Percentiles rank a stretch among this genome's conserved stretches.
phyloP scores from a whole-genome alignment of 2,113 vertebrate species.

The Triplophysa siluroides region DNA sequence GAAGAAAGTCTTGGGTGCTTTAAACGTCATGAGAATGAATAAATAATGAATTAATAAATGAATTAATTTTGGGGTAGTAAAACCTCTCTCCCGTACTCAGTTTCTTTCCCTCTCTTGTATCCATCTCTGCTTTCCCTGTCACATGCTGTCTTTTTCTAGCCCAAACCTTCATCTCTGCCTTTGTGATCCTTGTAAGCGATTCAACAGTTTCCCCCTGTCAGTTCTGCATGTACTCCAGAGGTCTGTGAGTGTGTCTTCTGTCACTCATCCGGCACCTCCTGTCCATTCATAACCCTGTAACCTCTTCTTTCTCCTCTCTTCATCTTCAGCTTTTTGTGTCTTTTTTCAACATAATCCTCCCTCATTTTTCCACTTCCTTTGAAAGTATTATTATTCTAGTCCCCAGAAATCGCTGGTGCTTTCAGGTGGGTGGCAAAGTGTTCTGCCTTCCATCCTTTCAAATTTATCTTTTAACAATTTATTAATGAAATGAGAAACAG shows the following conservation, averaged over 20 bases:
- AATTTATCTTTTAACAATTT: slow-evolving; percentile 23
- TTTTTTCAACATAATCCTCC: slow-evolving; percentile 23
- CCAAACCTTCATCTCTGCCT: neutral
- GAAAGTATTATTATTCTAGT: slow-evolving; percentile 47
- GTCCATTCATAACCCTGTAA: slow-evolving; percentile 41
- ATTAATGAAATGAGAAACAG: slow-evolving; percentile 21
- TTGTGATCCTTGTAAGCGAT: slow-evolving; percentile 13
- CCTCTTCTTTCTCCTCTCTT: slow-evolving; percentile 26
- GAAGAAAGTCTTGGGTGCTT: too few relatives aligned
- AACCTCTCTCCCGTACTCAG: neutral
- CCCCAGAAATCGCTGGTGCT: slow-evolving; percentile 34
- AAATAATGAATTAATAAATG: too few relatives aligned
- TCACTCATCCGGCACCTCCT: slow-evolving; percentile 34
- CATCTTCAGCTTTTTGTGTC: slow-evolving; percentile 5
- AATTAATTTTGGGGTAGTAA: too few relatives aligned
- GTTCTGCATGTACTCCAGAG: slow-evolving; percentile 5
- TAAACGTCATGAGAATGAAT: too few relatives aligned
- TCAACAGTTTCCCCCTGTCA: slow-evolving; percentile 42
- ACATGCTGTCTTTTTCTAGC: slow-evolving; percentile 2
- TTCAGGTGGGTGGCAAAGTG: slow-evolving; percentile 28
- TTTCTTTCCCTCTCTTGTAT: neutral
- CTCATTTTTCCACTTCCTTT: slow-evolving; percentile 36
- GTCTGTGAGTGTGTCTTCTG: slow-evolving; percentile 33
- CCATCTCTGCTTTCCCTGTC: neutral
- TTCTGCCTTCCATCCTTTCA: slow-evolving; percentile 6